Conservation (phyloP, 2,797 vertebrate genomes). For the Acanthurus tractus region DNA sequence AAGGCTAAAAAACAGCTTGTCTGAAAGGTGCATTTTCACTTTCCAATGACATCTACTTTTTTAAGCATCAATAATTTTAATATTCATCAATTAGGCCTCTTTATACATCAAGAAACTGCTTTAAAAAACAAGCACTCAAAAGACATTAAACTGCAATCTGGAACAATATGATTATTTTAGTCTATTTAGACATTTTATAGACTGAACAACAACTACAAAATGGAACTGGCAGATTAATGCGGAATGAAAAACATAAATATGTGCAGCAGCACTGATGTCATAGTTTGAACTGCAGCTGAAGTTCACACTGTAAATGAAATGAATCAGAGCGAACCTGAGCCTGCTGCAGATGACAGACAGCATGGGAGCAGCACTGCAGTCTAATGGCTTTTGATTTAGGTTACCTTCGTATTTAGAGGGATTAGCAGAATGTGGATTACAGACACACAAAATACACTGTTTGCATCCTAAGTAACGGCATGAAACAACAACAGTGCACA, state of each 20-base stretch:
- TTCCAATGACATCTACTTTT: too few species aligned
- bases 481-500: constrained; percentile 43
- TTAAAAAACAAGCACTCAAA: too few species aligned
- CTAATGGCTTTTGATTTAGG: constrained; percentile 79
- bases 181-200: too few species aligned
- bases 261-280: not conserved
- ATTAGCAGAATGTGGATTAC: constrained; percentile 81
- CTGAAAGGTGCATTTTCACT: too few species aligned
- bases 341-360: constrained; percentile 28
- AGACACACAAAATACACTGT: constrained; percentile 58
- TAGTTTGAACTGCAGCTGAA: constrained; percentile 15
- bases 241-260: not conserved
- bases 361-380: constrained; percentile 37
- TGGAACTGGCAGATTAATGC: too few species aligned
- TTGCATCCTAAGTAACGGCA: constrained; percentile 49
- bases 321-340: constrained; percentile 5
- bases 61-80: too few species aligned
- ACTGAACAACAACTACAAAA: too few species aligned
- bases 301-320: constrained; percentile 1
- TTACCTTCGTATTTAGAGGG: constrained; percentile 82
- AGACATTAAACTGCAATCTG: too few species aligned
- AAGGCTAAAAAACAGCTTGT: not conserved
- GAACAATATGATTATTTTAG: too few species aligned
- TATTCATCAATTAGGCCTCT: too few species aligned
- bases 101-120: too few species aligned